Base-by-base conservation (phyloP, 2,888 invertebrate species). In the Himalopsyche tibetana region DNA sequence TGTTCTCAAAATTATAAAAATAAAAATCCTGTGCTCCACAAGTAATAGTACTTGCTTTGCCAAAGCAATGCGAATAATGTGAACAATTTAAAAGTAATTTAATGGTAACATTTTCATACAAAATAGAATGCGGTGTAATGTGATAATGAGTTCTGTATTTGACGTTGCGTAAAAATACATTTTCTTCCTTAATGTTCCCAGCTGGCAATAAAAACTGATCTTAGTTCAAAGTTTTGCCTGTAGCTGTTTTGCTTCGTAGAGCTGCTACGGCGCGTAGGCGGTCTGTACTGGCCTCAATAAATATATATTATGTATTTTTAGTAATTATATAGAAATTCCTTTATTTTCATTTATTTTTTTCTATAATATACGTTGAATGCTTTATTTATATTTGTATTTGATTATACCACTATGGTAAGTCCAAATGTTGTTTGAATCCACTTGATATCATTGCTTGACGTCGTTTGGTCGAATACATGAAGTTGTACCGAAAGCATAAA, bases 101-200 rank as follows among this genome's bases (percentile, higher is more conserved):
- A 74, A 74, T 74, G 36, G 74, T 15, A 74, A 74, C 74, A 74
- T 36, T 74, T 74, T 36, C 36, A 28, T 74, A 36, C 74, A 74
- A 15, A 74, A 28, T 36, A 38, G 74, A 74, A 74, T 74, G 74
- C 74, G 74, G 82, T 51, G 55, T 83, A 83, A 83, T 83, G 83
- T 51, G 83, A 83, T 83, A 83, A 83, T 83, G 74, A 69, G 83
- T 45, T 74, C 83, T 83, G 83, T 74, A 83, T 74, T 83, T 74
- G 69, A 40, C 74, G 74, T 74, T 38, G 63, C 82, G 82, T 82
- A 56, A 83, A 74, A 63, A 83, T 74, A 83, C 51, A 83, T 74
- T 56, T 56, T 74, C 74, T 74, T 36, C 82, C 74, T 74, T 83
- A 83, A 83, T 83, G 83, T 83, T 40, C 9, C 51, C 55, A 36